Evolutionary conservation across 2,888 invertebrate genomes (phyloP).

Genomic region (Sminthurides aquaticus): DNA sequence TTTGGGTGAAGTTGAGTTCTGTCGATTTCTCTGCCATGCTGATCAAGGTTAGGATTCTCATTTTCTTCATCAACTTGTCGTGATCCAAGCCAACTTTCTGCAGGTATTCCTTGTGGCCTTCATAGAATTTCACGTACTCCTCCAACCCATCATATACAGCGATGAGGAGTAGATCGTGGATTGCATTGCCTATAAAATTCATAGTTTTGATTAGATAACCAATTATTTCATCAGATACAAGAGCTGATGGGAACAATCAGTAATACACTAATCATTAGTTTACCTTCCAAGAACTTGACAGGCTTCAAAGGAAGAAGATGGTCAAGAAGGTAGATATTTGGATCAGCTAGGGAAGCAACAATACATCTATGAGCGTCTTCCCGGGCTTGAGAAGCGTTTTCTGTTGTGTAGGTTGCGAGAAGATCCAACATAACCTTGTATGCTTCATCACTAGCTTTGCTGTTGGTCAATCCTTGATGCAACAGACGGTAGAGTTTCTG

Average conservation of each 20-base stretch:
- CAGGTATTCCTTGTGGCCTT: constrained; percentile 68
- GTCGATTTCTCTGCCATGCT: constrained; percentile 89
- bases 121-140: constrained; percentile 87
- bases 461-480: constrained; percentile 79
- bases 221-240: too few relatives aligned
- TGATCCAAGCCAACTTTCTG: constrained; percentile 63
- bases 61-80: constrained; percentile 91
- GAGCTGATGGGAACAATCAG: background rate
- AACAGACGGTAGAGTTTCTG: constrained; percentile 81
- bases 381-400: constrained; percentile 91
- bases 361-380: constrained; percentile 97
- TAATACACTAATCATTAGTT: constrained; percentile 39
- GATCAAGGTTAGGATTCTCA: constrained; percentile 94
- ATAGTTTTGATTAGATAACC: too few relatives aligned
- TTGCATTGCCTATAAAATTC: constrained; percentile 63
- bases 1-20: constrained; percentile 83
- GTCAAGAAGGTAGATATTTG: constrained; percentile 89
- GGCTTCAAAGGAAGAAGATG: constrained; percentile 88
- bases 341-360: constrained; percentile 88
- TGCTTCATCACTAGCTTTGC: constrained; percentile 58
- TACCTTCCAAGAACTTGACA: constrained; percentile 75
- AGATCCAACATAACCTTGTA: constrained; percentile 83
- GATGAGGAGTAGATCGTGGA: constrained; percentile 86
- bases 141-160: constrained; percentile 90
- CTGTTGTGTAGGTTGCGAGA: constrained; percentile 88